Evolutionary conservation across 2,113 vertebrate species (phyloP), one percentile per base, ranked within the genome.

Genomic region (Spilogale gracilis): DNA sequence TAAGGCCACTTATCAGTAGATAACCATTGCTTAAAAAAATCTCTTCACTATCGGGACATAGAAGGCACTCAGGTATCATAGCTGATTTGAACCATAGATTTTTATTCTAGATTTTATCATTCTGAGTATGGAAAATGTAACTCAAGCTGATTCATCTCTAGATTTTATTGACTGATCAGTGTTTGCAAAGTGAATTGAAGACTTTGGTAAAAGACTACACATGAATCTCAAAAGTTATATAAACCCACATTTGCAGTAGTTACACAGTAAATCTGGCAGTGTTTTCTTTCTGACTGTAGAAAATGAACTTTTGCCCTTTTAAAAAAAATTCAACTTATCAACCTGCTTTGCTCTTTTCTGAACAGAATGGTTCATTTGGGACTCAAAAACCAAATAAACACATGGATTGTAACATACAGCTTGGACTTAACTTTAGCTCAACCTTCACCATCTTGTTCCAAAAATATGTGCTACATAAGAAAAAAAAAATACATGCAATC

Each of bases 311-410:
- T 94, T 97, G 92, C 97, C 84, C 89, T 96, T 95, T 61, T 58
- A 4, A 83, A 16, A 97, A 96, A 38, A 96, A 9, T 88, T 52
- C 85, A 86, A 93, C 8, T 0, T 90, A 94, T 94, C 96, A 95
- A 98, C 65, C 52, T 88, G 52, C 86, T 98, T 97, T 98, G 69
- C 88, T 98, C 94, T 98, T 98, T 98, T 95, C 83, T 89, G 94
- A 98, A 97, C 78, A 84, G 43, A 98, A 98, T 13, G 93, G 92
- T 38, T 98, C 94, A 95, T 97, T 81, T 98, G 98, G 92, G 97
- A 98, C 87, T 90, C 6, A 58, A 98, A 97, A 89, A 90, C 67
- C 97, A 98, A 98, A 98, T 95, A 98, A 98, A 98, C 38, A 52
- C 61, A 94, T 89, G 84, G 80, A 73, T 58, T 98, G 54, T 97